Conservation (phyloP, 2,113 vertebrate species). For the Nibea coibor region DNA sequence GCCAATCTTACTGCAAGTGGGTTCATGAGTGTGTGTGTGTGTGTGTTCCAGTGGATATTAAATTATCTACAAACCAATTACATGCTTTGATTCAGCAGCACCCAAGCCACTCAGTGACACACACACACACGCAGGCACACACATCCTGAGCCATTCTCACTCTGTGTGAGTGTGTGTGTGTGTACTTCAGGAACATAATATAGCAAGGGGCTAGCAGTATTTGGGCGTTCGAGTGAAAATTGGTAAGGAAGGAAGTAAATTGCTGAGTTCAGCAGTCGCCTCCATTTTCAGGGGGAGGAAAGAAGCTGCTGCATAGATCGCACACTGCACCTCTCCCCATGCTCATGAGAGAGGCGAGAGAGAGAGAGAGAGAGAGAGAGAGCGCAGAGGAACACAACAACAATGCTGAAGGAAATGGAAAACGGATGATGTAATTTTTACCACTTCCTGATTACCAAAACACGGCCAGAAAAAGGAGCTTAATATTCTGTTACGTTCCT, state of each 20-base stretch:
- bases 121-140: background rate
- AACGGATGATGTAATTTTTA: constrained; percentile 15
- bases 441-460: background rate
- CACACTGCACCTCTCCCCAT: constrained; percentile 39
- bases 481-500: background rate
- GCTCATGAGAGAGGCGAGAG: constrained; percentile 6
- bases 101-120: constrained; percentile 19
- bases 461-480: background rate
- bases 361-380: background rate
- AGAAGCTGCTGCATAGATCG: constrained; percentile 53
- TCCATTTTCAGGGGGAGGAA: constrained; percentile 58
- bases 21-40: constrained; percentile 1
- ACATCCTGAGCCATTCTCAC: too few relatives aligned
- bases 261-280: constrained; percentile 72
- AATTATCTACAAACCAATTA: constrained; percentile 52
- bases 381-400: background rate
- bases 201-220: constrained; percentile 30
- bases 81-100: constrained; percentile 42
- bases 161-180: constrained; percentile 2
- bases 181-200: constrained; percentile 23
- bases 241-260: constrained; percentile 51
- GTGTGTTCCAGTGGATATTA: constrained; percentile 20
- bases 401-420: constrained; percentile 1
- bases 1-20: constrained; percentile 3
- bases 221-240: constrained; percentile 41